Evolutionary conservation across 2,797 vertebrate genomes (phyloP).

Genomic region (Pampus argenteus): DNA sequence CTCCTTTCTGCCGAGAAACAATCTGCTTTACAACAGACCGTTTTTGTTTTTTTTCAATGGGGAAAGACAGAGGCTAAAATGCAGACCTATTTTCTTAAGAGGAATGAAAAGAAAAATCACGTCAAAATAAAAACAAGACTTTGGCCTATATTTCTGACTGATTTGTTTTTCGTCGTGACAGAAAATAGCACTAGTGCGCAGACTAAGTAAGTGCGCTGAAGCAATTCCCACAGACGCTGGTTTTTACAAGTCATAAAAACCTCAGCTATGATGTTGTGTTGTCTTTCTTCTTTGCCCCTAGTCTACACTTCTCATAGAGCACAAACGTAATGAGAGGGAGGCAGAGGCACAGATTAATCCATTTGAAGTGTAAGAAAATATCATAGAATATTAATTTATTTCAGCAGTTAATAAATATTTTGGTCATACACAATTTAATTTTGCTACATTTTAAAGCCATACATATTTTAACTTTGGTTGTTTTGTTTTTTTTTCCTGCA

Average conservation of each 20-base stretch:
- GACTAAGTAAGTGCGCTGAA: conserved; percentile 68
- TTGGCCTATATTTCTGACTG: conserved; percentile 77
- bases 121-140: conserved; percentile 64
- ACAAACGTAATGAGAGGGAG: conserved; percentile 56
- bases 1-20: conserved; percentile 72
- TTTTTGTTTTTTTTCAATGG: conserved; percentile 61
- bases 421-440: conserved; percentile 35
- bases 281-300: conserved; percentile 72
- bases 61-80: conserved; percentile 60
- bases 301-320: conserved; percentile 57
- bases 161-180: conserved; percentile 68
- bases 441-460: conserved; percentile 33
- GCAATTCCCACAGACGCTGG: conserved; percentile 68
- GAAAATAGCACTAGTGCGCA: conserved; percentile 66
- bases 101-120: conserved; percentile 63
- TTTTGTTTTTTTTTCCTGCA: not conserved
- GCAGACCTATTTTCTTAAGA: conserved; percentile 55
- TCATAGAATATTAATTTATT: conserved; percentile 21
- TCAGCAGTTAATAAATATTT: conserved; percentile 38
- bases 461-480: conserved; percentile 15
- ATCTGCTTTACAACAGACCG: conserved; percentile 66
- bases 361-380: conserved; percentile 38
- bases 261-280: conserved; percentile 70
- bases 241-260: conserved; percentile 76
- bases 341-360: conserved; percentile 53